Evolutionary conservation across 2,888 invertebrate genomes (phyloP).

Genomic region (Dicycla oo): DNA sequence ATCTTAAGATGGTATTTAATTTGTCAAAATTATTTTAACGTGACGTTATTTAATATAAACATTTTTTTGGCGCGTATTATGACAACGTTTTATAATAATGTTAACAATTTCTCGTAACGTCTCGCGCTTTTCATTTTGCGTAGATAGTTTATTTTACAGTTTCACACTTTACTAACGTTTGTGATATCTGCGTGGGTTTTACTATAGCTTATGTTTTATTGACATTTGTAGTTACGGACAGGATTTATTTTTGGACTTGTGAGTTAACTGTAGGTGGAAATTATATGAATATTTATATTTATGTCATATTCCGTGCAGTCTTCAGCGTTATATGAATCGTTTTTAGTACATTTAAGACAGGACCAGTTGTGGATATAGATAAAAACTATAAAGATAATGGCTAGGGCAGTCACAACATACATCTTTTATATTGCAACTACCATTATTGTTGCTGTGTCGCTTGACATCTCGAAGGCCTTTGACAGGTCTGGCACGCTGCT

Average conservation of each 20-base stretch:
- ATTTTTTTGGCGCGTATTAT: neutral
- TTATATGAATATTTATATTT: neutral
- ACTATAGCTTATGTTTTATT: neutral
- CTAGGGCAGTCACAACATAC: neutral
- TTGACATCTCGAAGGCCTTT: no score
- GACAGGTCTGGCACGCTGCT: no score
- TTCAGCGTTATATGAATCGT: no score
- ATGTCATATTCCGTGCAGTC: neutral
- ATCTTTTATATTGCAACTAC: neutral
- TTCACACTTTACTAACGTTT: neutral
- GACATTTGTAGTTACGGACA: neutral
- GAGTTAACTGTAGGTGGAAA: neutral
- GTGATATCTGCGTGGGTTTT: neutral
- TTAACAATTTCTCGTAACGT: neutral
- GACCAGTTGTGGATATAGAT: neutral
- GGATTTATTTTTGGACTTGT: neutral
- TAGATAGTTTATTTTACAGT: constrained; percentile 4
- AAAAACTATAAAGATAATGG: neutral
- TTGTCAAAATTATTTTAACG: constrained; percentile 1
- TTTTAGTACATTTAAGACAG: neutral
- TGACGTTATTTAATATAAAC: neutral
- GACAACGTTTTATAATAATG: neutral
- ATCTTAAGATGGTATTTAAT: constrained; percentile 1
- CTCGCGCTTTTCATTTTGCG: constrained; percentile 11
- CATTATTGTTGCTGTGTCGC: no score